phyloP scores from a whole-genome alignment of 1,140 invertebrate genomes.

The Drosophila triauraria region DNA sequence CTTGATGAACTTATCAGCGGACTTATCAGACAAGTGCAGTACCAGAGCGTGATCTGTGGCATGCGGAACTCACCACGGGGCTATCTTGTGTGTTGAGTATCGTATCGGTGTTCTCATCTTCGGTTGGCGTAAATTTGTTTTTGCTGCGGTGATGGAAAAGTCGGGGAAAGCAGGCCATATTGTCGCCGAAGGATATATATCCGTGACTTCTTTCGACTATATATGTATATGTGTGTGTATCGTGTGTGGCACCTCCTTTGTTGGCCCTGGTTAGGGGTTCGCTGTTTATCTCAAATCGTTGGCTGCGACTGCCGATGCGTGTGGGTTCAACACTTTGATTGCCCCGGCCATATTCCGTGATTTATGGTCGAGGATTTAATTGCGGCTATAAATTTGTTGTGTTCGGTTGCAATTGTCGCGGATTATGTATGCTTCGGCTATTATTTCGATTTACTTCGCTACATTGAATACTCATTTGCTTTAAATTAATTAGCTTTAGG shows the following conservation, averaged over 20 bases:
- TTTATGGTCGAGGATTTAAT: constrained; percentile 65
- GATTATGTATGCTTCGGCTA: constrained; percentile 41
- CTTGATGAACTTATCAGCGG: constrained; percentile 72
- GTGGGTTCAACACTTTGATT: constrained; percentile 59
- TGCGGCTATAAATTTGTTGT: constrained; percentile 68
- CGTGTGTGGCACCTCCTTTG: background rate
- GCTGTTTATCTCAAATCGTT: constrained; percentile 45
- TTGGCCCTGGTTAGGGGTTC: constrained; percentile 15
- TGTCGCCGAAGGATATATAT: constrained; percentile 12
- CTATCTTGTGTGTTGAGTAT: constrained; percentile 77
- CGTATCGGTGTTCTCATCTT: constrained; percentile 79
- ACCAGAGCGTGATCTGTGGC: constrained; percentile 25
- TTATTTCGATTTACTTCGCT: constrained; percentile 35
- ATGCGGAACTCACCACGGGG: constrained; percentile 74
- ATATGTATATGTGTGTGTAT: background rate
- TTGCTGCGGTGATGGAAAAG: constrained; percentile 72
- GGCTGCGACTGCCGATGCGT: constrained; percentile 15
- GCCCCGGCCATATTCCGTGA: constrained; percentile 56
- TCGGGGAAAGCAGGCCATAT: constrained; percentile 81
- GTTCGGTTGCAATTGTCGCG: constrained; percentile 67
- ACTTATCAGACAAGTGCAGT: constrained; percentile 56
- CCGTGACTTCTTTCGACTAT: background rate
- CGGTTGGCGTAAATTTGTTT: constrained; percentile 78
- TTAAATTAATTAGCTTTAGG: constrained; percentile 17
- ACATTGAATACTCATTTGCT: constrained; percentile 28